These are phyloP conservation scores for Chloroceryle inda DNA, from an alignment of 2,797 vertebrate species.

Conservation along the genomic window DNA sequence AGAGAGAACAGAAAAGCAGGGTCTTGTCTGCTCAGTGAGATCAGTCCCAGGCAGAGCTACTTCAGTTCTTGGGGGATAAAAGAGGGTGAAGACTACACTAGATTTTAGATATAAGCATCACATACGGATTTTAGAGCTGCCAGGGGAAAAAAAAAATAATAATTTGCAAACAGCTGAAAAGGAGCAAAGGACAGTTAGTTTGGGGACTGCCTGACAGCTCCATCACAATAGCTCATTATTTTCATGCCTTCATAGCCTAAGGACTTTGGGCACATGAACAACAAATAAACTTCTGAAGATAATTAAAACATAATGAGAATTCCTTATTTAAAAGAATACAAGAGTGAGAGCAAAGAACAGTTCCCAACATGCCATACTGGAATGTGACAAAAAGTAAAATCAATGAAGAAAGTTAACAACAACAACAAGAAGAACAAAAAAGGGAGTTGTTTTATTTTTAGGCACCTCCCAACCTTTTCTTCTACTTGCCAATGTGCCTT, in stretches of 20 bases:
- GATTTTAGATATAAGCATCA: not conserved
- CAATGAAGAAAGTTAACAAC: slow-evolving; percentile 25
- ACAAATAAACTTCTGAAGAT: slow-evolving; percentile 57
- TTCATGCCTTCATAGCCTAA: slow-evolving; percentile 65
- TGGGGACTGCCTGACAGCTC: slow-evolving; percentile 43
- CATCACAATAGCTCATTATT: slow-evolving; percentile 66
- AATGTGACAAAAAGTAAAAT: slow-evolving; percentile 36
- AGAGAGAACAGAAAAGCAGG: not conserved
- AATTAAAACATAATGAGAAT: slow-evolving; percentile 44
- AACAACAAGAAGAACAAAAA: no score
- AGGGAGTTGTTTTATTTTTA: slow-evolving; percentile 68
- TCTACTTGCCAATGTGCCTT: slow-evolving; percentile 49
- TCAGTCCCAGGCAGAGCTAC: not conserved
- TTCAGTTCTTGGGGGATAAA: not conserved
- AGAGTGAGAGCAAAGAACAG: not conserved
- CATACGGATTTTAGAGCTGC: not conserved
- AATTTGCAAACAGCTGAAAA: slow-evolving; percentile 33
- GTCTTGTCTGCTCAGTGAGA: not conserved
- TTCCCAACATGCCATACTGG: not conserved
- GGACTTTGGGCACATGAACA: slow-evolving; percentile 49
- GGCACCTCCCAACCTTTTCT: slow-evolving; percentile 68
- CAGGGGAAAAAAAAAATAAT: not conserved
- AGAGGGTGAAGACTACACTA: not conserved
- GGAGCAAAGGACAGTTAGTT: slow-evolving; percentile 46
- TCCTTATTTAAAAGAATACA: slow-evolving; percentile 15